Conservation (phyloP, 2,888 invertebrate genomes). For the Chrysolina haemoptera region DNA sequence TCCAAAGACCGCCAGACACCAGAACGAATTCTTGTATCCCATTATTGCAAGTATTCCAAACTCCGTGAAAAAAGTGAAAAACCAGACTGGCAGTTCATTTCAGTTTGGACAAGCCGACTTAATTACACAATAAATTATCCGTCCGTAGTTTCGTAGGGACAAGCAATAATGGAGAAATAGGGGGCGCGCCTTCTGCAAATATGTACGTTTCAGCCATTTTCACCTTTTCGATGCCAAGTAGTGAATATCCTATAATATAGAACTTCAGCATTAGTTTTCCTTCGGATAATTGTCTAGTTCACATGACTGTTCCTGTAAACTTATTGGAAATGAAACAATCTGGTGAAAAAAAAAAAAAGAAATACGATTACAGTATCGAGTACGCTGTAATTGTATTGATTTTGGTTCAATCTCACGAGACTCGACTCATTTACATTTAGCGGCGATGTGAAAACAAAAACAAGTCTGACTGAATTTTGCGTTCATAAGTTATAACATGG, state of each 20-base stretch:
- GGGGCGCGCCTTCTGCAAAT: conserved; percentile 46
- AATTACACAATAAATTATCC: conserved; percentile 50
- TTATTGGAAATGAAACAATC: not conserved
- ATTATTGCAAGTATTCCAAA: conserved; percentile 36
- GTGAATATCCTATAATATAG: not conserved
- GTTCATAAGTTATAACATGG: too few relatives aligned
- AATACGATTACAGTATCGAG: too few relatives aligned
- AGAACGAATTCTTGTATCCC: too few relatives aligned
- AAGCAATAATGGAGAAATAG: conserved; percentile 42
- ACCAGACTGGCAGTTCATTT: conserved; percentile 42
- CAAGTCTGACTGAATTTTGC: too few relatives aligned
- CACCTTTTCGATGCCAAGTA: conserved; percentile 41
- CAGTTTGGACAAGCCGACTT: conserved; percentile 41
- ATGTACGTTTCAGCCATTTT: conserved; percentile 43
- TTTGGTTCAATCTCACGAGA: too few relatives aligned
- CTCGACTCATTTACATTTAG: too few relatives aligned
- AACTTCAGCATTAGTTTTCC: not conserved
- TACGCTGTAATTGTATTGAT: too few relatives aligned
- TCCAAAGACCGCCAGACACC: too few relatives aligned
- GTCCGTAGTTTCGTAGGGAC: conserved; percentile 38
- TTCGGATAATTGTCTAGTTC: too few relatives aligned
- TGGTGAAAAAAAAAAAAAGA: too few relatives aligned
- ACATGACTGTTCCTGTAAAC: not conserved
- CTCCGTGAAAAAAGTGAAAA: conserved; percentile 33
- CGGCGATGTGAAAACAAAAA: too few relatives aligned